These are phyloP conservation scores for Agrochola litura DNA, from an alignment of 2,888 invertebrate genomes.

Conservation along the genomic window DNA sequence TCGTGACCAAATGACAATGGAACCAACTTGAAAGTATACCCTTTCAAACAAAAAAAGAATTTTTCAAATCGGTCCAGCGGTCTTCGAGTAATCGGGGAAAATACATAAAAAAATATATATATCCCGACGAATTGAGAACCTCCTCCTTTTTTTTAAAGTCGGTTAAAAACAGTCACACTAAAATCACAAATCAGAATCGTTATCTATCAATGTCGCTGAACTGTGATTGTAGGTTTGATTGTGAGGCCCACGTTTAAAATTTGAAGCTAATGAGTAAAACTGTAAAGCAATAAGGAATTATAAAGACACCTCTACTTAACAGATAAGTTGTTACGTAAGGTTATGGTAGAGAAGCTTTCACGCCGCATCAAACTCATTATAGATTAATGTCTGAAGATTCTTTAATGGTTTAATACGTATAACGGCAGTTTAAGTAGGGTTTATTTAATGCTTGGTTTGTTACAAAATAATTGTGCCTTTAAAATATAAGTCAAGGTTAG, in stretches of 20 bases:
- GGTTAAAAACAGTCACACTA: background rate
- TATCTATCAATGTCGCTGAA: background rate
- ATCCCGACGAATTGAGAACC: too few species aligned
- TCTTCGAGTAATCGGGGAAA: too few species aligned
- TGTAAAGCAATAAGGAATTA: conserved; percentile 2
- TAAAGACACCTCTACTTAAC: conserved; percentile 10
- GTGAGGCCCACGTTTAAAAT: background rate
- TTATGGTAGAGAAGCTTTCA: conserved; percentile 48
- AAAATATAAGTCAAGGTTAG: conserved; percentile 45
- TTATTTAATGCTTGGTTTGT: conserved; percentile 40
- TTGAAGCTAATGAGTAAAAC: background rate
- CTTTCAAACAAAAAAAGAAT: too few species aligned
- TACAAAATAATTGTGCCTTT: conserved; percentile 22
- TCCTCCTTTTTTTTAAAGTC: too few species aligned
- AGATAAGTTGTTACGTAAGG: conserved; percentile 56
- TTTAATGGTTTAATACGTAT: conserved; percentile 48
- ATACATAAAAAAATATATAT: too few species aligned
- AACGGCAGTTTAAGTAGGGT: conserved; percentile 54
- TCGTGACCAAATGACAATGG: too few species aligned
- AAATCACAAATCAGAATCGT: background rate
- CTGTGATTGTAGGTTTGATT: background rate
- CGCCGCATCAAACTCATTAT: conserved; percentile 46
- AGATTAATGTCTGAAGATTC: conserved; percentile 53
- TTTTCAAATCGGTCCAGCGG: too few species aligned
- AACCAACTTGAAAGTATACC: too few species aligned